Evolutionary conservation across 1,140 invertebrate species (phyloP), one percentile per base, ranked within the genome.

Genomic region (Paraescarpia echinospica): DNA sequence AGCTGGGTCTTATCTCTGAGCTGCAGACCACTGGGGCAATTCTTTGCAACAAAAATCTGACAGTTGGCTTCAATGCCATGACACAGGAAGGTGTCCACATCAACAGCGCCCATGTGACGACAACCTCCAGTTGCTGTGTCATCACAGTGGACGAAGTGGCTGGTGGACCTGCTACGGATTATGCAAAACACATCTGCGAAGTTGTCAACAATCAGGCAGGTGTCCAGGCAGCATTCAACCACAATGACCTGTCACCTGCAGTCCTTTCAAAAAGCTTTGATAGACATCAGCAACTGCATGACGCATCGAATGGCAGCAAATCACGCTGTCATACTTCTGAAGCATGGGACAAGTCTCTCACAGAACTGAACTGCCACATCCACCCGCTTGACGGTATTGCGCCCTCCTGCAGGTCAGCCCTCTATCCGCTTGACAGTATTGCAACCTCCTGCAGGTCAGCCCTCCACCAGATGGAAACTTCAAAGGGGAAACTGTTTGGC

Each of bases 101-200:
- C 27, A 90, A 1, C 89, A 33, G 12, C 89, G 27, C 27, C 8
- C 89, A 90, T 90, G 89, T 90, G 89, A 90, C 8, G 34, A 90
- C 33, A 34, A 34, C 1, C 8, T 33, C 9, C 12, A 90, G 33
- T 12, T 90, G 89, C 27, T 34, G 27, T 27, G 34, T 90, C 89
- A 33, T 90, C 34, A 34, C 41, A 33, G n/a, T 91, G 33, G 91
- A 35, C 12, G 91, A 92, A 89, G 48, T 93, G 31, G 9, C 91
- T 34, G 93, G 93, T 90, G 93, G 93, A 1, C 92, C 93, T 41
- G 93, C 93, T 27, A n/a, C 77, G 1, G 93, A 93, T 90, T 93
- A 93, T 41, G 31, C n/a, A 33, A 35, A 41, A 5, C 93, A 93
- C 89, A 91, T 93, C 51, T 35, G 27, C 9, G 48, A 91, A n/a